Conservation (phyloP, 2,888 invertebrate genomes). For the Stratiomys singularior region DNA sequence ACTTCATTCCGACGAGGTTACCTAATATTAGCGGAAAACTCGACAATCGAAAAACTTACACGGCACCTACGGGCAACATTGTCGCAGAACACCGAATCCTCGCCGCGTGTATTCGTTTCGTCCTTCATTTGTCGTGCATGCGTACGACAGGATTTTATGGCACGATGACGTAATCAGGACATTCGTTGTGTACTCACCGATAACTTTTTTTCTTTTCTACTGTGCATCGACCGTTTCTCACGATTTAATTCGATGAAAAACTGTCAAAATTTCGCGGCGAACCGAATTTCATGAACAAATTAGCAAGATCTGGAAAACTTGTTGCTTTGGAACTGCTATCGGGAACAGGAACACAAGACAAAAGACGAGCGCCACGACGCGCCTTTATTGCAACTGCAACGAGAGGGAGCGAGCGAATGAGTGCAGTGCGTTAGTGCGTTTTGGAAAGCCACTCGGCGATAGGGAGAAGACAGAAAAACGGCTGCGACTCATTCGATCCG, state of each 20-base stretch:
- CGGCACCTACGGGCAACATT: slow-evolving; percentile 4
- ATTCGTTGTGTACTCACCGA: background rate
- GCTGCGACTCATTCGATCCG: slow-evolving; percentile 13
- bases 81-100: slow-evolving; percentile 10
- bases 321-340: background rate
- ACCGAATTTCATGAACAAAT: background rate
- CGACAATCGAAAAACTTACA: background rate
- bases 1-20: background rate
- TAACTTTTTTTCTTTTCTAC: background rate
- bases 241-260: too few relatives aligned
- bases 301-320: background rate
- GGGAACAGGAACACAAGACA: background rate
- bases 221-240: background rate
- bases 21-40: background rate
- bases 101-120: slow-evolving; percentile 13
- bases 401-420: slow-evolving; percentile 19
- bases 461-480: slow-evolving; percentile 17
- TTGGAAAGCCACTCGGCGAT: slow-evolving; percentile 1
- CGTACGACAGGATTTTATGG: slow-evolving; percentile 24
- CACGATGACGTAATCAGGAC: slow-evolving; percentile 7
- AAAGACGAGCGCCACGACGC: slow-evolving; percentile 1
- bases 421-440: slow-evolving; percentile 28
- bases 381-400: slow-evolving; percentile 28
- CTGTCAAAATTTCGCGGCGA: too few relatives aligned
- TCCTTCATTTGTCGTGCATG: slow-evolving; percentile 49